Base-by-base conservation (phyloP, 2,888 invertebrate species). In the Andrena trimmerana region DNA sequence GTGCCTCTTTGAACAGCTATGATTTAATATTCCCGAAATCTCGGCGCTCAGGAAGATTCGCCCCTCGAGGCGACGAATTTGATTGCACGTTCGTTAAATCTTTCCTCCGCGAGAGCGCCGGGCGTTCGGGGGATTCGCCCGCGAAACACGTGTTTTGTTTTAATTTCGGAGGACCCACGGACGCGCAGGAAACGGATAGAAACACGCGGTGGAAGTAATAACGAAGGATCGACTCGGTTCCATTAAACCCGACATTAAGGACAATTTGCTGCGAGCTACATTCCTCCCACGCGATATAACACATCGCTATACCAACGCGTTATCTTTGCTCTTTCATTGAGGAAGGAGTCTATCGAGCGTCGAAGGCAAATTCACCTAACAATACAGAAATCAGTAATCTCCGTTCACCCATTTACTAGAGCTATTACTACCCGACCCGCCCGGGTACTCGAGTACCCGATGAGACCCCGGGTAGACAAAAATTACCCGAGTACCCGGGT, bases 11-110 rank as follows among this genome's bases (percentile, higher is more conserved):
- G 68, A 77, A 78, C 72, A 57, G 69, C 84, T 85, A 85, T 84
- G 81, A 88, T 87, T 88, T 88, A 80, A 84, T 85, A 81, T 86
- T 50, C 62, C 72, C 68, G 71, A 84, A 80, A 42, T 81, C 83
- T 73, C 72, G 84, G 78, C 85, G 84, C 73, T 72, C 24, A 65
- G 57, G 78, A 20, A 57, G 71, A 88, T 87, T 88, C 79, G 74
- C 67, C 59, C 83, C 83, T 70, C 5, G 50, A 62, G 83, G 74
- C 87, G 31, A 29, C 20, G n/a, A 33, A 31, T 63, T 62, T 78
- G 63, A 78, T 84, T 78, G 62, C 59, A 74, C 67, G 72, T 65
- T 80, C 78, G 48, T 72, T 76, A 66, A 78, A 60, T 24, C 20
- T 24, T 76, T 66, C 10, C 29, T 76, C 66, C 13, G 42, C 68